Percentiles rank a stretch among this genome's conserved stretches.
Conservation (phyloP, 1,140 invertebrate genomes). For the Drosophila ficusphila region DNA sequence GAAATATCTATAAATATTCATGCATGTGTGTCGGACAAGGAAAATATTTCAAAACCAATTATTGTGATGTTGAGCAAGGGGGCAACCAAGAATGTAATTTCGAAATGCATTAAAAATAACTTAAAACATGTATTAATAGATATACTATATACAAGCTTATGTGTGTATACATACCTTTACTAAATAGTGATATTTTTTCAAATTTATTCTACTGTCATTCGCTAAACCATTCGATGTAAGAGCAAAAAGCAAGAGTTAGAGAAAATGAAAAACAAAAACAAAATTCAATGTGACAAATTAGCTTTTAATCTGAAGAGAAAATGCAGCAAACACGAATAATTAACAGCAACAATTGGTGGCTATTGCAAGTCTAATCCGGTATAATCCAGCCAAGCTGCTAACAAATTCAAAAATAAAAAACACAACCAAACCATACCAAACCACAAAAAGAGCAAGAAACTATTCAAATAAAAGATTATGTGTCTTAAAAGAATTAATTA, state of each 20-base stretch:
- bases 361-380: constrained; percentile 52
- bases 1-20: constrained; percentile 57
- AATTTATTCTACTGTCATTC: constrained; percentile 66
- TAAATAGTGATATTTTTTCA: constrained; percentile 69
- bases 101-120: constrained; percentile 72
- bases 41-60: constrained; percentile 47
- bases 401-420: constrained; percentile 33
- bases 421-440: constrained; percentile 39
- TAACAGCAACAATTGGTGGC: constrained; percentile 51
- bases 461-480: constrained; percentile 83
- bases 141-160: constrained; percentile 54
- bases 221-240: constrained; percentile 65
- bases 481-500: constrained; percentile 76
- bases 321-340: constrained; percentile 22
- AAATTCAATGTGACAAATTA: constrained; percentile 80
- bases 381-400: constrained; percentile 60
- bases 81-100: constrained; percentile 53
- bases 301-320: constrained; percentile 58
- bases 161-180: constrained; percentile 53
- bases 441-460: constrained; percentile 57
- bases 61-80: constrained; percentile 59
- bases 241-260: constrained; percentile 45
- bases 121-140: constrained; percentile 71
- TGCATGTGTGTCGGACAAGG: constrained; percentile 50
- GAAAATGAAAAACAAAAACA: constrained; percentile 39